Evolutionary conservation across 1,140 invertebrate species (phyloP).

Genomic region (Panonychus citri): DNA sequence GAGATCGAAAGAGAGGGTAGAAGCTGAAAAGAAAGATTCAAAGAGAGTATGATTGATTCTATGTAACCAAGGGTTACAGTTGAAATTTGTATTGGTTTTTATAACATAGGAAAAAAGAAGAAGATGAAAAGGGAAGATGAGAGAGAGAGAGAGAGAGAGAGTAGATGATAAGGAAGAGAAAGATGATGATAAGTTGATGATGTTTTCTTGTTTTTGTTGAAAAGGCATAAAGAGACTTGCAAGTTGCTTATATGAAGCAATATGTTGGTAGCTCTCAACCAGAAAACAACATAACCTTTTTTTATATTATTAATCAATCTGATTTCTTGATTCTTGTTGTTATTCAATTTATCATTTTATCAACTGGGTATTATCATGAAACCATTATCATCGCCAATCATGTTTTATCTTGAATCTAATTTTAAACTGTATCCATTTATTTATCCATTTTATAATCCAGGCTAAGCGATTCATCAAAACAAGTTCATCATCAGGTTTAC

Average conservation of each 20-base stretch:
- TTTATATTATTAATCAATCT: neutral
- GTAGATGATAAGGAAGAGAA: neutral
- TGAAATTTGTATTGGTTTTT: neutral
- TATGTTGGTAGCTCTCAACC: neutral
- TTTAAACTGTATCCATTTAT: neutral
- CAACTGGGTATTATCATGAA: constrained; percentile 57
- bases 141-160: neutral
- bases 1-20: neutral
- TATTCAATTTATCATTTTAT: constrained; percentile 30
- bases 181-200: neutral
- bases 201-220: neutral
- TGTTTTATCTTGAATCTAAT: neutral
- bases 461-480: neutral
- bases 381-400: neutral
- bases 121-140: neutral
- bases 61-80: neutral
- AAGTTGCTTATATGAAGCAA: neutral
- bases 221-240: neutral
- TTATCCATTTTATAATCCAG: neutral
- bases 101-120: neutral
- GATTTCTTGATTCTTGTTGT: too few species aligned
- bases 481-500: neutral
- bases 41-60: neutral
- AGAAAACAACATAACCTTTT: neutral
- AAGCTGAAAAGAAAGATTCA: neutral